phyloP scores from a whole-genome alignment of 1,140 invertebrate species.

The Lethrus apterus region DNA sequence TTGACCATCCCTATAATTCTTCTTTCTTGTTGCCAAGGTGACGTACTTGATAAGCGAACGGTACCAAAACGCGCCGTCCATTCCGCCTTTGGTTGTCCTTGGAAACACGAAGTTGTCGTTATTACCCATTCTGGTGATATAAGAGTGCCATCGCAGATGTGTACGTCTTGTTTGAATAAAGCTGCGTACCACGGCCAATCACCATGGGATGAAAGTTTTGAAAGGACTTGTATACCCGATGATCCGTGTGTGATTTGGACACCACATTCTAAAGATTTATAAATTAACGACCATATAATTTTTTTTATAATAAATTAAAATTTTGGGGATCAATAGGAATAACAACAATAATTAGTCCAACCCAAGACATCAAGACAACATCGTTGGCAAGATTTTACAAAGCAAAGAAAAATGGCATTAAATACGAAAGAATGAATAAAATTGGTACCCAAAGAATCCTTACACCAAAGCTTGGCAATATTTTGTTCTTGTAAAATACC shows the following conservation, averaged over 20 bases:
- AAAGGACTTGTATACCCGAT: conserved; percentile 47
- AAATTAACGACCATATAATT: too few species aligned
- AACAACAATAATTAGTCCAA: too few species aligned
- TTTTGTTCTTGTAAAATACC: conserved; percentile 44
- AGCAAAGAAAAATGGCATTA: background rate
- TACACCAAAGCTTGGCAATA: background rate
- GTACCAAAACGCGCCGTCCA: conserved; percentile 74
- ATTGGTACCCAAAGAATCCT: too few species aligned
- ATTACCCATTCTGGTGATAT: conserved; percentile 73
- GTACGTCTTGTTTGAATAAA: conserved; percentile 72
- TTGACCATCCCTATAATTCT: conserved; percentile 82
- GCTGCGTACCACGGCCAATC: conserved; percentile 89
- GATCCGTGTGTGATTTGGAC: conserved; percentile 55
- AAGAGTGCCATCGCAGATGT: conserved; percentile 81
- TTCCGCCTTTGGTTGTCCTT: conserved; percentile 78
- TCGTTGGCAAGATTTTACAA: too few species aligned
- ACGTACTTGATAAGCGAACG: conserved; percentile 64
- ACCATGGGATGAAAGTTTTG: conserved; percentile 63
- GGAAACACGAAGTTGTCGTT: conserved; percentile 83
- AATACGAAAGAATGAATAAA: too few species aligned
- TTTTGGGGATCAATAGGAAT: too few species aligned
- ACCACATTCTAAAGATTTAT: conserved; percentile 66
- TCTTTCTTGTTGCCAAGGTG: conserved; percentile 82
- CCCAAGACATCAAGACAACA: too few species aligned
- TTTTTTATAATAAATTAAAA: too few species aligned